Conservation (phyloP, 2,113 vertebrate genomes). For the Sarotherodon lohbergeri region DNA sequence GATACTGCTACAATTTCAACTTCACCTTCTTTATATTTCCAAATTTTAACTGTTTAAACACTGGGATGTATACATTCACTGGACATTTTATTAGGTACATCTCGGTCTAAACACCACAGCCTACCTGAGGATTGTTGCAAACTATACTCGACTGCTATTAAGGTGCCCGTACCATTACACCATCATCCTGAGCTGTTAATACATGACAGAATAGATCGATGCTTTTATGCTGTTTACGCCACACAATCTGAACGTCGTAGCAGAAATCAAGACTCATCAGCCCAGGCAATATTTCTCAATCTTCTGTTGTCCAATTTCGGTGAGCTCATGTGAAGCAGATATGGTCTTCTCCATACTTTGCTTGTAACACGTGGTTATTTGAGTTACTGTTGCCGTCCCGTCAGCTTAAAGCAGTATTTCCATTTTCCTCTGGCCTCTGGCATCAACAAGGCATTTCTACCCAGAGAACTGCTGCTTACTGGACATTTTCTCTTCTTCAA, state of each 20-base stretch:
- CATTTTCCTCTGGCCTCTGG: neutral
- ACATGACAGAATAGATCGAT: neutral
- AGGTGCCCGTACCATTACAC: neutral
- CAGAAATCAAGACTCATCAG: neutral
- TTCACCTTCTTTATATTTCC: neutral
- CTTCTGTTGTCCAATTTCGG: neutral
- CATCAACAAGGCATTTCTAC: neutral
- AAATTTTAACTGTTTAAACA: neutral
- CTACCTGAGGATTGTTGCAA: too few relatives aligned
- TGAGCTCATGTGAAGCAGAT: neutral
- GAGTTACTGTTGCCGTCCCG: neutral
- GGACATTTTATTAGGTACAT: neutral
- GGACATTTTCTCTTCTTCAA: neutral
- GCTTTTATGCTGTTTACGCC: neutral
- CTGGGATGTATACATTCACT: neutral
- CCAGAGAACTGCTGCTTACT: neutral
- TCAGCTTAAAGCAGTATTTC: neutral
- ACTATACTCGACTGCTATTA: neutral
- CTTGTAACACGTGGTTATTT: neutral
- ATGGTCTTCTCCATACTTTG: neutral
- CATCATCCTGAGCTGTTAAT: neutral
- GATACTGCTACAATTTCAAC: neutral
- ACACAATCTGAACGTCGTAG: accelerated
- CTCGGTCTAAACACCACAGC: neutral
- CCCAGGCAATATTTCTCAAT: neutral